Base-by-base conservation (phyloP, 2,113 vertebrate genomes). In the Thunnus thynnus region DNA sequence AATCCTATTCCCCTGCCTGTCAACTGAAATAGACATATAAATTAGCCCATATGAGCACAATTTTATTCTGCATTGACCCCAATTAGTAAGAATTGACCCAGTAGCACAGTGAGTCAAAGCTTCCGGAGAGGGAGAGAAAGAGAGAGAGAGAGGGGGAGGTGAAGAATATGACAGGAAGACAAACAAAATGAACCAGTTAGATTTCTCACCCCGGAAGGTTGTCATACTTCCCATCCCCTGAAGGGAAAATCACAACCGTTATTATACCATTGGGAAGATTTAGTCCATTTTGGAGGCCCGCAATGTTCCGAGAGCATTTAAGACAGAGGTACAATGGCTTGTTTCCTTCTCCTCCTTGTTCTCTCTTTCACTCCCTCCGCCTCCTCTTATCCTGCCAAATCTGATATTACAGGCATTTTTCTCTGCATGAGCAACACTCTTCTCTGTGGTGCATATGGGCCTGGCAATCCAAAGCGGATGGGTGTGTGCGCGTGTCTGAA, bases 31-130 rank as follows among this genome's bases (percentile, higher is more conserved):
- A 84, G 80, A 86, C 81, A 52, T 64, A 82, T 82, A 86, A 88
- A 94, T 91, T 81, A 89, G 78, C 76, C 83, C 74, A 72, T 78
- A 77, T 86, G 87, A 90, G 85, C 12, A 0, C 77, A 72, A 85
- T 91, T 87, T 56, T 77, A 85, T 90, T 89, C 68, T 78, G 65
- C 72, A 62, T 86, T 85, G 89, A 91, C 92, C 92, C 78, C 88
- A 92, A 92, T 93, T 93, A 92, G 90, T 41, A 46, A 55, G 63
- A 80, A 82, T 8, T 86, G 85, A 92, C 84, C 86, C 80, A 0
- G 7, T 20, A 47, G 67, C 20, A 64, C 63, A 83, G 69, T 27
- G 46, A 89, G 67, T 80, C 62, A 86, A 70, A 81, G 72, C 70
- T 60, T 77, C 17, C 1, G 1, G 22, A 36, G 55, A 20, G 52